Evolutionary conservation across 2,113 vertebrate species (phyloP), one percentile per base, ranked within the genome.

Genomic region (Onychostoma macrolepis): DNA sequence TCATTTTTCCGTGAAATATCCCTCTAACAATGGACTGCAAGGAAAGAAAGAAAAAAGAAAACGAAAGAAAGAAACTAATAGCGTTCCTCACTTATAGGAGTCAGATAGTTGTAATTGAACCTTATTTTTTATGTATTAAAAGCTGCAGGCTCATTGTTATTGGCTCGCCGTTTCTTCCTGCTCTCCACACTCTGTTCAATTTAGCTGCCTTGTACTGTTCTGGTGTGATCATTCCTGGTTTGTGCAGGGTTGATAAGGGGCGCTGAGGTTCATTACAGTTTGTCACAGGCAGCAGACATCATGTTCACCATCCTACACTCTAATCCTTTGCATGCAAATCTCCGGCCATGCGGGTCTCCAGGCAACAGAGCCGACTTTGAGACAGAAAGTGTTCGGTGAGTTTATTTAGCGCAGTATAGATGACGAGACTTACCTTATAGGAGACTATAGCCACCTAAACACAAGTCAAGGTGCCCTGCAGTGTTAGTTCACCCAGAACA

Each of bases 271-370:
- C 89, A 92, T 92, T 90, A 90, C 65, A 80, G 90, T 88, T 91
- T 91, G 77, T 93, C 91, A 89, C 87, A 88, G 86, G 86, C 90
- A 86, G 90, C 86, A 90, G 88, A 92, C 89, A 38, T 88, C 85
- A 50, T 90, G 89, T 93, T 92, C 91, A 85, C 79, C 81, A 86
- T 81, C 48, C 80, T 83, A 53, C 87, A 90, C 89, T 80, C 56
- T 89, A 91, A 90, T 88, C 91, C 91, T 93, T 90, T 94, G 92
- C 92, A 93, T 93, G 86, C 86, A 92, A 91, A 94, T 94, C 90
- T 91, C 50, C 75, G 76, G 65, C 69, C 86, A 45, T n/a, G 85
- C 86, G 26, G 75, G 86, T 91, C 89, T 89, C 85, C 72, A 69
- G 82, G 90, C 90, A 89, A 89, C 89, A 79, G 89, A 86, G 86